A percentile compares a stretch with the other conserved stretches of the same genome.
Evolutionary conservation across 2,797 vertebrate species (phyloP).

Genomic region (Onychomys leucogaster): DNA sequence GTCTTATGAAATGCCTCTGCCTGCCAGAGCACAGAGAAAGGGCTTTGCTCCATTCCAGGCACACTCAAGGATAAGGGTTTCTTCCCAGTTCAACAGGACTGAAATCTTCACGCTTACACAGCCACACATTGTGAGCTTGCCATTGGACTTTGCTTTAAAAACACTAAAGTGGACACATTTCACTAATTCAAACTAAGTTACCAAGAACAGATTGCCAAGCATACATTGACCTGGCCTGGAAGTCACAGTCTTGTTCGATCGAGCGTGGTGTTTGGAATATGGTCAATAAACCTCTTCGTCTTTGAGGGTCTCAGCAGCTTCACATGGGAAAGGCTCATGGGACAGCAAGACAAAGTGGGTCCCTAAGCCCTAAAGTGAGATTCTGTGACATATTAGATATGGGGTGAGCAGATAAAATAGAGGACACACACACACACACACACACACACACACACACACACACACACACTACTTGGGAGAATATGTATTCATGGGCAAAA

Average conservation of each 20-base stretch:
- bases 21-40: not conserved
- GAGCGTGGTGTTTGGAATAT: not conserved
- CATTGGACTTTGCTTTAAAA: constrained; percentile 42
- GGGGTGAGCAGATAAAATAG: not conserved
- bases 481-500: not conserved
- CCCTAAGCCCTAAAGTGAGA: not conserved
- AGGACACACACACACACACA: not conserved
- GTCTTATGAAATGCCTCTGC: not conserved
- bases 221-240: not conserved
- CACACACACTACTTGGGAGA: too few species aligned
- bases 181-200: not conserved
- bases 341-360: not conserved
- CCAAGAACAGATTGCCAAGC: not conserved
- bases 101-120: constrained; percentile 19
- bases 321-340: not conserved
- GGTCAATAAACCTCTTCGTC: constrained; percentile 31
- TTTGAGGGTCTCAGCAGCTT: not conserved
- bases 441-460: too few species aligned
- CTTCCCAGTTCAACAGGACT: not conserved
- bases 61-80: not conserved
- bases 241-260: not conserved
- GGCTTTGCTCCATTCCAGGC: not conserved
- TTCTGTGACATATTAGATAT: not conserved
- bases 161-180: constrained; percentile 35
- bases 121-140: not conserved